These are phyloP conservation scores for Cryptus armator DNA, from an alignment of 2,888 invertebrate genomes.

Conservation along the genomic window DNA sequence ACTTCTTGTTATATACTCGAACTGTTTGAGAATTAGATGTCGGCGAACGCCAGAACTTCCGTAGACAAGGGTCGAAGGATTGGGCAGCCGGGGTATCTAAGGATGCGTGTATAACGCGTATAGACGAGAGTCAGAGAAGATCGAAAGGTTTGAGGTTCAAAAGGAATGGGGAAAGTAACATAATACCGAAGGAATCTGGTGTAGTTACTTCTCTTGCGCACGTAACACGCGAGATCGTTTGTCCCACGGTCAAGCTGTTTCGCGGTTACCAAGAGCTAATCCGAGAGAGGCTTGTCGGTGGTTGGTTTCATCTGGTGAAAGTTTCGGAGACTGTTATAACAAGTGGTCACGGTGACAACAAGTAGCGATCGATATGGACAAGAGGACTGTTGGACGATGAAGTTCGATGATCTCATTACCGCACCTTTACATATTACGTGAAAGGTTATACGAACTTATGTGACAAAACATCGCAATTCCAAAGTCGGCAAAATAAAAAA, in stretches of 20 bases:
- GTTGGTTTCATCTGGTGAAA: slow-evolving; percentile 58
- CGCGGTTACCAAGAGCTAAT: slow-evolving; percentile 59
- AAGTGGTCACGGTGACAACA: slow-evolving; percentile 31
- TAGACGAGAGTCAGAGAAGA: background rate
- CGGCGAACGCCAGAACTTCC: no score
- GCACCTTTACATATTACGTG: background rate
- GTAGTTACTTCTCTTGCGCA: slow-evolving; percentile 7
- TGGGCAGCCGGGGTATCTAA: no score
- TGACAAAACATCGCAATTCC: background rate
- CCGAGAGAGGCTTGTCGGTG: slow-evolving; percentile 38
- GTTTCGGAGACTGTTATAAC: slow-evolving; percentile 39
- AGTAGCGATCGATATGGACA: slow-evolving; percentile 43
- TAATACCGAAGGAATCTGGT: slow-evolving; percentile 17
- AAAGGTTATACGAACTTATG: background rate
- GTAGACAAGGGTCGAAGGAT: no score
- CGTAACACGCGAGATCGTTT: slow-evolving; percentile 43
- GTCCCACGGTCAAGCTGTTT: slow-evolving; percentile 65
- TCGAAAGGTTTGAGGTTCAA: background rate
- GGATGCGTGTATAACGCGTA: background rate
- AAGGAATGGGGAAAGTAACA: slow-evolving; percentile 11
- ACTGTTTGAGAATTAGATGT: no score
- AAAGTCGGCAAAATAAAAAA: background rate
- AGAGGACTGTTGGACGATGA: slow-evolving; percentile 17
- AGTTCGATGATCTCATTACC: slow-evolving; percentile 47
- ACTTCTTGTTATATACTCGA: no score